These are phyloP conservation scores for Dysdera silvatica DNA, from an alignment of 1,140 invertebrate genomes.

Conservation along the genomic window DNA sequence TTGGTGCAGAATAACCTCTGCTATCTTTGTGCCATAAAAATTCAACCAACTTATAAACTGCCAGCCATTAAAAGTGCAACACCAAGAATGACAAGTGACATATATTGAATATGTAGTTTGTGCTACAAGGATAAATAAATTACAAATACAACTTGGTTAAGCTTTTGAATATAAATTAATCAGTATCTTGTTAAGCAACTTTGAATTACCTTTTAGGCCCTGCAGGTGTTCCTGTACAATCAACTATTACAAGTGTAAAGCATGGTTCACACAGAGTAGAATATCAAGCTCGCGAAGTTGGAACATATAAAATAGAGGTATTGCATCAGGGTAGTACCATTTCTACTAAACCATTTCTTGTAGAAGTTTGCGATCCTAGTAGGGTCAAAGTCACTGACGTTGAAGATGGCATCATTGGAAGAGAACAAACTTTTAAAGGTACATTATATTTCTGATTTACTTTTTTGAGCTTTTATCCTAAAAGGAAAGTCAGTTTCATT, in stretches of 20 bases:
- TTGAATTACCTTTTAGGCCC: slow-evolving; percentile 50
- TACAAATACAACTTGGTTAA: too few species aligned
- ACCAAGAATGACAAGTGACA: not conserved
- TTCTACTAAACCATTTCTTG: slow-evolving; percentile 55
- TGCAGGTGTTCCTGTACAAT: slow-evolving; percentile 52
- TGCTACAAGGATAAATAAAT: too few species aligned
- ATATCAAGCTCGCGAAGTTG: slow-evolving; percentile 49
- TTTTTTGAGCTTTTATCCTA: too few species aligned
- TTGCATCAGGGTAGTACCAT: slow-evolving; percentile 51
- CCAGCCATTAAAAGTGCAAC: too few species aligned
- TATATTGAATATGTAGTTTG: too few species aligned
- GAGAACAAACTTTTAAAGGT: slow-evolving; percentile 70
- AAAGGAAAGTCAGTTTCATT: too few species aligned
- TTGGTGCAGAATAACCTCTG: too few species aligned
- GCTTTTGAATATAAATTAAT: too few species aligned
- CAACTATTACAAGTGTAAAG: slow-evolving; percentile 31
- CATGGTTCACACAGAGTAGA: slow-evolving; percentile 37
- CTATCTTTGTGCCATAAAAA: too few species aligned
- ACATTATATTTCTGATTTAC: too few species aligned
- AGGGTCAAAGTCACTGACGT: slow-evolving; percentile 69
- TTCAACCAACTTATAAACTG: not conserved
- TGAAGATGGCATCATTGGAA: slow-evolving; percentile 69
- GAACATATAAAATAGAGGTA: slow-evolving; percentile 53
- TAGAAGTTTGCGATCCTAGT: slow-evolving; percentile 77
- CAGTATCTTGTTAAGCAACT: too few species aligned